A percentile compares a stretch with the other conserved stretches of the same genome.
Evolutionary conservation across 2,797 vertebrate species (phyloP).

Genomic region (Pangasius mekongensis): DNA sequence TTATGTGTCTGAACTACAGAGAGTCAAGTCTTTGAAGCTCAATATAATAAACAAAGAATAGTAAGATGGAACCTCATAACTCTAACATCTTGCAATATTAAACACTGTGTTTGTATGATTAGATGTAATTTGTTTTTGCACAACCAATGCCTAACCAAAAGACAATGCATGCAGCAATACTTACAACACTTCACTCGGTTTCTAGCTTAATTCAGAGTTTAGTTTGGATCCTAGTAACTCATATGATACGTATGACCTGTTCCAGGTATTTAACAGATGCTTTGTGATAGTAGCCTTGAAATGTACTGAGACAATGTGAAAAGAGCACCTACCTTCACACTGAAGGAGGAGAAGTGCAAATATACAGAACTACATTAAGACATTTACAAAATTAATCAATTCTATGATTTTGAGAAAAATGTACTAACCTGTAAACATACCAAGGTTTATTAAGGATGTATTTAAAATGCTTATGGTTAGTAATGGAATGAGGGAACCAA

Average conservation of each 20-base stretch:
- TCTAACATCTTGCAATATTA: background rate
- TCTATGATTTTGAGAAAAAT: too few species aligned
- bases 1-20: background rate
- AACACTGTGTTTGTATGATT: background rate
- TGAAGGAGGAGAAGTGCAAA: background rate
- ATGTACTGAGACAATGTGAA: background rate
- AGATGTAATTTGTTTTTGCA: background rate
- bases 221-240: background rate
- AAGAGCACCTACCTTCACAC: background rate
- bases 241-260: background rate
- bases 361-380: background rate
- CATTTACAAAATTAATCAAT: background rate
- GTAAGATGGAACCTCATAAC: too few species aligned
- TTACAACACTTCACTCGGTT: slow-evolving; percentile 2
- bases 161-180: background rate
- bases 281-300: background rate
- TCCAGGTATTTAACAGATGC: background rate
- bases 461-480: background rate
- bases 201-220: background rate
- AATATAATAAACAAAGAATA: background rate
- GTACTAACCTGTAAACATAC: background rate
- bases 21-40: background rate
- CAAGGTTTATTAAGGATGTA: background rate
- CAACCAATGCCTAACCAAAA: background rate
- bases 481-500: background rate